These are phyloP conservation scores for Erebia aethiops DNA, from an alignment of 2,888 invertebrate genomes.

Conservation along the genomic window DNA sequence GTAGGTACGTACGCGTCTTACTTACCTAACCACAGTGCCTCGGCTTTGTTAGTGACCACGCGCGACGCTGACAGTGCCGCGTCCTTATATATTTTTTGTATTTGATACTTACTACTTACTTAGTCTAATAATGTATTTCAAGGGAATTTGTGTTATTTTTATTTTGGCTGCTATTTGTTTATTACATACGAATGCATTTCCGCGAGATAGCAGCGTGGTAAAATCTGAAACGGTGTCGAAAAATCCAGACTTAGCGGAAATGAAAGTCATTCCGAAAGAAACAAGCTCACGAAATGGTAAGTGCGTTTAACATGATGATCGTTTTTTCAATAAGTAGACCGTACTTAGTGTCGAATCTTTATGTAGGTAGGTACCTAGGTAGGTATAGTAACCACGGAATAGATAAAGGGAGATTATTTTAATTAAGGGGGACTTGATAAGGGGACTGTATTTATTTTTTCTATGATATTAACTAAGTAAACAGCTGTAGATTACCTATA, in stretches of 20 bases:
- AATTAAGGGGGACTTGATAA: no score
- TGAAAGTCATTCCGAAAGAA: constrained; percentile 36
- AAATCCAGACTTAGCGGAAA: constrained; percentile 27
- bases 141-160: constrained; percentile 30
- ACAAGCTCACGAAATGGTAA: constrained; percentile 33
- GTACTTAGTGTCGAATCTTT: no score
- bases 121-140: constrained; percentile 36
- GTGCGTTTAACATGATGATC: constrained; percentile 13
- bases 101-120: neutral
- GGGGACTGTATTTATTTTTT: no score
- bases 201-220: constrained; percentile 48
- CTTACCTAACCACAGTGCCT: constrained; percentile 3
- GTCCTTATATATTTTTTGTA: neutral
- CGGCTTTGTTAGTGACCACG: constrained; percentile 5
- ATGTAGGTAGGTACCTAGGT: no score
- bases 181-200: constrained; percentile 45
- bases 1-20: constrained; percentile 11
- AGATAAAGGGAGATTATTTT: no score
- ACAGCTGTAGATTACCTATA: no score
- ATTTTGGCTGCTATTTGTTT: constrained; percentile 26
- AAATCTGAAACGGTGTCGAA: constrained; percentile 38
- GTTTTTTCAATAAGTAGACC: no score
- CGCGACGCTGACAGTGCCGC: neutral
- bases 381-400: no score
- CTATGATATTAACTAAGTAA: no score